Evolutionary conservation across 2,888 invertebrate species (phyloP), one percentile per base, ranked within the genome.

Genomic region (Tanytarsus gracilentus): DNA sequence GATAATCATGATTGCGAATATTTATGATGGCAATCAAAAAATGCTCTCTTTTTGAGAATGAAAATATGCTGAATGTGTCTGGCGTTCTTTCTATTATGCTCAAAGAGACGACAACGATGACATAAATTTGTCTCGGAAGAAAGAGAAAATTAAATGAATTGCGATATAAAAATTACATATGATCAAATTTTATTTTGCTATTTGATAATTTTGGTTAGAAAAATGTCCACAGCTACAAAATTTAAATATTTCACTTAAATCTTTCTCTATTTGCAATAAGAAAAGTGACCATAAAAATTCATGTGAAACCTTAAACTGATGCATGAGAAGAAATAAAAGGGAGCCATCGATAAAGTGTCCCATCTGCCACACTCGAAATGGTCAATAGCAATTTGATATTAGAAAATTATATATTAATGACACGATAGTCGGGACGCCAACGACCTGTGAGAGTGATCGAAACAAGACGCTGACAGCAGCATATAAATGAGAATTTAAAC

Each of bases 341-440:
- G n/a, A n/a, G n/a, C n/a, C n/a, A n/a, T n/a, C n/a, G n/a, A n/a
- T n/a, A n/a, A n/a, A n/a, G n/a, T 26, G 55, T 56, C 55, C 55
- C 58, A 58, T 58, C 58, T 58, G 58, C 44, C 30, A 33, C 27
- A 48, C 29, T 27, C 39, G 26, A 27, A 25, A 58, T 56, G 36
- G 14, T 9, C 25, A n/a, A 25, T 39, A 39, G 36, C 55, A 11
- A 29, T 55, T 39, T 8, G 48, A 44, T 58, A 58, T 58, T 58
- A 29, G 48, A 44, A 58, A 23, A 58, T 48, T 58, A 58, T 25
- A 58, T 58, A 58, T 58, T 58, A 58, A 58, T 58, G 48, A 58
- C 25, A 18, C 25, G 29, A 26, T 18, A 40, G 40, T 18, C 8
- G 23, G 23, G 23, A 18, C 11, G 44, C 16, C 44, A 44, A 44